Evolutionary conservation across 2,797 vertebrate genomes (phyloP).

Genomic region (Botia almorhae): DNA sequence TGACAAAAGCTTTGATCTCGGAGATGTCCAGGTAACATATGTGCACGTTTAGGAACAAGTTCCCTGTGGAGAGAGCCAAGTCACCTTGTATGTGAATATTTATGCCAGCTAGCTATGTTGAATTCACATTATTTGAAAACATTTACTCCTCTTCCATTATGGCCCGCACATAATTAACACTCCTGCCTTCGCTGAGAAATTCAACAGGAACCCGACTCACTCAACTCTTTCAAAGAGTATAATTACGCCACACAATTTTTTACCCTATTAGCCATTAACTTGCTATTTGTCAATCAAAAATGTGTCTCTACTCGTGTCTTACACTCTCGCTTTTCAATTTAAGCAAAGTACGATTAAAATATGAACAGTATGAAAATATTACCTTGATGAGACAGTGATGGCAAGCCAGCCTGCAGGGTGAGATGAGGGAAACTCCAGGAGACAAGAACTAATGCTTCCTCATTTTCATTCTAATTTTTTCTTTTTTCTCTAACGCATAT

Average conservation of each 20-base stretch:
- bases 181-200: slow-evolving; percentile 37
- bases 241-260: slow-evolving; percentile 44
- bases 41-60: background rate
- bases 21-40: slow-evolving; percentile 58
- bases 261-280: slow-evolving; percentile 50
- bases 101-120: slow-evolving; percentile 33
- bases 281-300: slow-evolving; percentile 56
- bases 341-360: slow-evolving; percentile 39
- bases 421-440: background rate
- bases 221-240: slow-evolving; percentile 46
- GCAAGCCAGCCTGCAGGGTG: background rate
- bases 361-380: slow-evolving; percentile 3
- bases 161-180: slow-evolving; percentile 53
- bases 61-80: background rate
- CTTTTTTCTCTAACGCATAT: background rate
- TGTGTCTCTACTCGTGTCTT: slow-evolving; percentile 15
- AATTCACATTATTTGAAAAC: slow-evolving; percentile 49
- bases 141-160: slow-evolving; percentile 59
- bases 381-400: slow-evolving; percentile 7
- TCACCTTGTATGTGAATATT: slow-evolving; percentile 43
- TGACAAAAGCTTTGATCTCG: slow-evolving; percentile 62
- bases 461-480: background rate
- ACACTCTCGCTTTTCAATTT: slow-evolving; percentile 6
- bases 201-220: slow-evolving; percentile 38
- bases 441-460: slow-evolving; percentile 11